Base-by-base conservation (phyloP, 2,113 vertebrate genomes). In the Epinephelus lanceolatus region DNA sequence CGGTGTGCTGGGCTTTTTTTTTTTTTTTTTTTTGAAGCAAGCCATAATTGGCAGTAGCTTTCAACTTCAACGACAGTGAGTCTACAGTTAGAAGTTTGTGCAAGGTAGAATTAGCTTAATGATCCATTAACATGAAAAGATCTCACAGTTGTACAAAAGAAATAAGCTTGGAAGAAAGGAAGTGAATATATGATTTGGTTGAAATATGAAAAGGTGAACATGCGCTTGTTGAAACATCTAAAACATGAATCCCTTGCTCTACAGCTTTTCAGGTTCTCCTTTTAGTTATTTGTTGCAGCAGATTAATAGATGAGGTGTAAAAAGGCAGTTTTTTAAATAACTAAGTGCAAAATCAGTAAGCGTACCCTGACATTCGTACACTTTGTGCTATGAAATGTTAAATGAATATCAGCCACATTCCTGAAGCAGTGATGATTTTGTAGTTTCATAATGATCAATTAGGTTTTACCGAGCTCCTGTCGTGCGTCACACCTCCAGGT, bases 401-500 rank as follows among this genome's bases (percentile, higher is more conserved):
- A 72, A 72, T 53, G 30, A 80, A 49, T 10, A 21, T 49, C n/a
- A 51, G 14, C 56, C 56, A 0, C 56, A 55, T 77, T 68, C 63
- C 65, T 78, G 25, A 79, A 77, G 68, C 69, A 8, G 33, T 13
- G 1, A 27, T 53, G 33, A 52, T 77, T 83, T 57, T 63, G n/a
- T 30, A 19, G 51, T 76, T 81, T 66, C 45, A 47, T 21, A 62
- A 77, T n/a, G 56, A 80, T 80, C 2, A 10, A 5, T 27, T 71
- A 0, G 30, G 1, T 33, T 75, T 71, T 13, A 42, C 25, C 21
- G 27, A 23, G 67, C 27, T 18, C 51, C 71, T 62, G 73, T 27
- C 0, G 2, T 72, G 70, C 74, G 52, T 84, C 84, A 79, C 74
- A 40, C 0, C 59, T 68, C 80, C 91, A 93, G 92, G 88, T 93